These are phyloP conservation scores for Andrena chrysosceles DNA, from an alignment of 2,888 invertebrate species.

Conservation along the genomic window DNA sequence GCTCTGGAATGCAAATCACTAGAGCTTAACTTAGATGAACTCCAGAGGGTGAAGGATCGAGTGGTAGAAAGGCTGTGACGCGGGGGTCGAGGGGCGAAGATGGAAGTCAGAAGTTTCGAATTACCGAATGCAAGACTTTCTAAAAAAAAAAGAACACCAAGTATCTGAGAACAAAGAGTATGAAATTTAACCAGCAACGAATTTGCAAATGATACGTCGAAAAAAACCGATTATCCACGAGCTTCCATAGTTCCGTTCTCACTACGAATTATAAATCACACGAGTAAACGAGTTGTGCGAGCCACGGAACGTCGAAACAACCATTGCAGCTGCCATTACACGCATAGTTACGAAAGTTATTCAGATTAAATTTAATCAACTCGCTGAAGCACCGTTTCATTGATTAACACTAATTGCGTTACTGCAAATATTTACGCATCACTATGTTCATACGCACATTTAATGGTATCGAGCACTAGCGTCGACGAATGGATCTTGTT, in stretches of 20 bases:
- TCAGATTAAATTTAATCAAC: conserved; percentile 16
- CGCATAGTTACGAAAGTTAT: conserved; percentile 11
- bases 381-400: not conserved
- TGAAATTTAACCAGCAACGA: conserved; percentile 14
- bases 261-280: too few species aligned
- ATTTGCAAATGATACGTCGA: not conserved
- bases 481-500: conserved; percentile 13
- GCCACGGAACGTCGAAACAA: not conserved
- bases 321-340: not conserved
- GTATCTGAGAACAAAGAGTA: conserved; percentile 12
- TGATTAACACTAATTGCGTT: conserved; percentile 6
- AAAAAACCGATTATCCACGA: too few species aligned
- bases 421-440: conserved; percentile 17
- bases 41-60: conserved; percentile 42
- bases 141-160: conserved; percentile 26
- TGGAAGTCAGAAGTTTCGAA: conserved; percentile 69
- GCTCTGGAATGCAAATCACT: conserved; percentile 72
- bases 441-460: conserved; percentile 13
- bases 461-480: not conserved
- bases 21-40: conserved; percentile 72
- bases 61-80: conserved; percentile 9
- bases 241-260: too few species aligned
- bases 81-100: conserved; percentile 13
- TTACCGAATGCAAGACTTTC: conserved; percentile 61
- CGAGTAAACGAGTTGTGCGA: too few species aligned